Evolutionary conservation across 1,140 invertebrate genomes (phyloP).

Genomic region (Mamestra configurata): DNA sequence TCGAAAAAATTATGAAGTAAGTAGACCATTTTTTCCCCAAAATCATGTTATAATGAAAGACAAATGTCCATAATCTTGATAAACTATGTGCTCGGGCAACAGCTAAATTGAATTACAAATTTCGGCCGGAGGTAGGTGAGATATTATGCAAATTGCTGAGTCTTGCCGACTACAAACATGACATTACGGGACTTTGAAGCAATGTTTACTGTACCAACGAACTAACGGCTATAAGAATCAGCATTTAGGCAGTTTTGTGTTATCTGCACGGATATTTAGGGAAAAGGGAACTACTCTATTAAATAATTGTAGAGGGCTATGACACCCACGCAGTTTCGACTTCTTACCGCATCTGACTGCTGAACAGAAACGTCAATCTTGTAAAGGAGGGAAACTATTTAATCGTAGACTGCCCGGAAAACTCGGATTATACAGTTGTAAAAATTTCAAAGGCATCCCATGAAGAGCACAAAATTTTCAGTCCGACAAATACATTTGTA

Average conservation of each 20-base stretch:
- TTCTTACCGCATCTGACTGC: background rate
- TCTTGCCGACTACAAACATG: constrained; percentile 56
- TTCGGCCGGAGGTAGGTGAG: constrained; percentile 56
- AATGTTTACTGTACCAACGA: constrained; percentile 33
- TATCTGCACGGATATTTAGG: background rate
- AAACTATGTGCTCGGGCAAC: constrained; percentile 52
- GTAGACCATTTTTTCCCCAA: constrained; percentile 30
- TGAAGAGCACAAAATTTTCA: too few relatives aligned
- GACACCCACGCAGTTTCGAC: background rate
- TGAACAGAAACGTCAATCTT: too few relatives aligned
- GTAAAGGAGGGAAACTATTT: too few relatives aligned
- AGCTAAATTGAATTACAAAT: constrained; percentile 66
- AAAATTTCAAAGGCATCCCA: too few relatives aligned
- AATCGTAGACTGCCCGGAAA: too few relatives aligned
- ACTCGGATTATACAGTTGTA: too few relatives aligned
- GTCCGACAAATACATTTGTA: too few relatives aligned
- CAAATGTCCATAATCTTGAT: constrained; percentile 57
- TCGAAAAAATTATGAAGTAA: constrained; percentile 44
- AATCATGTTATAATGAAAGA: constrained; percentile 55
- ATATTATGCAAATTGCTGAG: constrained; percentile 63
- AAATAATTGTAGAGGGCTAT: background rate
- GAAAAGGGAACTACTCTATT: background rate
- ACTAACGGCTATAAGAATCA: constrained; percentile 14
- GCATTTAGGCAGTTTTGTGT: background rate
- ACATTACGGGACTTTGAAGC: constrained; percentile 39